phyloP scores from a whole-genome alignment of 2,113 vertebrate species.

The Pedionomus torquatus region DNA sequence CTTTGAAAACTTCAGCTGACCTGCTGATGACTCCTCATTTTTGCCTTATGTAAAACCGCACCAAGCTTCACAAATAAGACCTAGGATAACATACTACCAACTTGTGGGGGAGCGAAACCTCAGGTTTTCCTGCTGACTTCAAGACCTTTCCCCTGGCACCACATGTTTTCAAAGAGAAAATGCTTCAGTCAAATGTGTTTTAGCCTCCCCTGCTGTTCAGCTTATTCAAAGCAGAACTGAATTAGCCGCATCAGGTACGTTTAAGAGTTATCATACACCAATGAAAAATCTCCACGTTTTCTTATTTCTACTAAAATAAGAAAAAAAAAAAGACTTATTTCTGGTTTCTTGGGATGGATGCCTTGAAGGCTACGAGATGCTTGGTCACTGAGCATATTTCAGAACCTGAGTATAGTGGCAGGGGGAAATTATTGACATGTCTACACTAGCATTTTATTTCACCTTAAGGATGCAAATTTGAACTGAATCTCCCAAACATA shows the following conservation, averaged over 20 bases:
- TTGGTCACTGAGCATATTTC: neutral
- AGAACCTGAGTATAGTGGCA: neutral
- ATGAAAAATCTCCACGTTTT: neutral
- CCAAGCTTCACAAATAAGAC: neutral
- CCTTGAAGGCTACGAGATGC: neutral
- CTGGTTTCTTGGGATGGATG: neutral
- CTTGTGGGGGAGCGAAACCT: neutral
- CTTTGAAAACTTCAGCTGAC: neutral
- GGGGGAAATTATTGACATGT: neutral
- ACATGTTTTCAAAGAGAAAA: neutral
- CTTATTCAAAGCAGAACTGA: neutral
- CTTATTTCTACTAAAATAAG: too few species aligned
- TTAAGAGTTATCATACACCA: neutral
- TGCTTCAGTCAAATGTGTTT: neutral
- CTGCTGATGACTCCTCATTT: neutral
- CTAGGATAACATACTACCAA: fast-evolving
- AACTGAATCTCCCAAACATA: neutral
- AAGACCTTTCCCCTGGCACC: neutral
- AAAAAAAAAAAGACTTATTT: neutral
- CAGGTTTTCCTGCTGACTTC: neutral
- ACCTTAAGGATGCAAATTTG: neutral
- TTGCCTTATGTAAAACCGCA: neutral
- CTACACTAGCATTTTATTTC: neutral
- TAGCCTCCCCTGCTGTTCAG: neutral
- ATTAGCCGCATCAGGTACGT: neutral